Evolutionary conservation across 64 coral and sea anemone species (phyloP).

Genomic region (Dendronephthya gigantea): DNA sequence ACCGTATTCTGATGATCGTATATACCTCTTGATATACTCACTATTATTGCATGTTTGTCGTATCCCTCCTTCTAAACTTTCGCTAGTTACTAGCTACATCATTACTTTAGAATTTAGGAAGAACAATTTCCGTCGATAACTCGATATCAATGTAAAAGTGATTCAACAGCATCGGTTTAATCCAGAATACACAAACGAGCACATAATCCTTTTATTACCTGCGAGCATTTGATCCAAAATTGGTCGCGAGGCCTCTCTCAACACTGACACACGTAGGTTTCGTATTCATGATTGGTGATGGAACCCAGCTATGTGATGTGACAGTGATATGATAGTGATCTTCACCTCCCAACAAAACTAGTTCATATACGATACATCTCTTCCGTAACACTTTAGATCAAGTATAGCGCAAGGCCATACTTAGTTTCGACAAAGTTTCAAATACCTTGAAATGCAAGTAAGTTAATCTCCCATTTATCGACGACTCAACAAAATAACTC

Average conservation of each 20-base stretch:
- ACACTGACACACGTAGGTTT: background rate
- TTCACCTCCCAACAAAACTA: too few species aligned
- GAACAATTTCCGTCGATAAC: too few species aligned
- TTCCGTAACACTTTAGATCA: background rate
- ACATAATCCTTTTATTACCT: background rate
- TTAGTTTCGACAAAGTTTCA: background rate
- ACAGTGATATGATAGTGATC: background rate
- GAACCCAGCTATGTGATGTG: background rate
- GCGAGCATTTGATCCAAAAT: background rate
- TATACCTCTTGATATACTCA: too few species aligned
- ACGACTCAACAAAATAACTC: background rate
- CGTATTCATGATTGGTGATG: background rate
- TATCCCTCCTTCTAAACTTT: too few species aligned
- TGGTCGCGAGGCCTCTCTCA: background rate
- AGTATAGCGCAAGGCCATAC: background rate
- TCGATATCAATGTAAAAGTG: too few species aligned
- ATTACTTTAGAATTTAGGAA: too few species aligned
- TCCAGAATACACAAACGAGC: too few species aligned
- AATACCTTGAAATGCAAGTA: background rate
- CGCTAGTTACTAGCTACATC: too few species aligned
- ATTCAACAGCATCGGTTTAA: too few species aligned
- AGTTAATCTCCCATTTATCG: background rate
- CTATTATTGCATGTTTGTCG: too few species aligned
- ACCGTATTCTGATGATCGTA: too few species aligned
- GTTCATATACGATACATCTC: background rate